These are phyloP conservation scores for Balaeniceps rex DNA, from an alignment of 2,113 vertebrate species.

Conservation along the genomic window DNA sequence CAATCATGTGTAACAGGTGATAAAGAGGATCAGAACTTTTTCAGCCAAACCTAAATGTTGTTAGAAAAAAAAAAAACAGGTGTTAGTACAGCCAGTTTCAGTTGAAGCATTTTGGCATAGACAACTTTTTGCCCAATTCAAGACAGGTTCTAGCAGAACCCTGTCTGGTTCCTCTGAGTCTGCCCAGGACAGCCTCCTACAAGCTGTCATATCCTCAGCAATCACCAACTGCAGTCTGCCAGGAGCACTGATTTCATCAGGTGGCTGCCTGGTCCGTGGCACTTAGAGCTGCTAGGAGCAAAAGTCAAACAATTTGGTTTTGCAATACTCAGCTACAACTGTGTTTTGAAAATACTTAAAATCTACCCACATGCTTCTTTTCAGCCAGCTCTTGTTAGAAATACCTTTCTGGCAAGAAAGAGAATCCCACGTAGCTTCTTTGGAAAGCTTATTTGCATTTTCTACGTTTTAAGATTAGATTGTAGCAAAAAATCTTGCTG, in stretches of 20 bases:
- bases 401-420: neutral
- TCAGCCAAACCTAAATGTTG: neutral
- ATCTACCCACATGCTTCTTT: neutral
- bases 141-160: neutral
- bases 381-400: neutral
- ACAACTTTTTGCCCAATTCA: neutral
- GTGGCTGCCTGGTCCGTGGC: neutral
- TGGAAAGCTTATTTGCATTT: neutral
- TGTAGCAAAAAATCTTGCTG: neutral
- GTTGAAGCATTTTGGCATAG: neutral
- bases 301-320: neutral
- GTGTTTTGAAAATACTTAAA: neutral
- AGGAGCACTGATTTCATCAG: neutral
- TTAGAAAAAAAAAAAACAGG: neutral
- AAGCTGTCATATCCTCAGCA: neutral
- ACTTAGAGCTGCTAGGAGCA: neutral
- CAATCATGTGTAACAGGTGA: rapidly evolving
- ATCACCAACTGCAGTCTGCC: neutral
- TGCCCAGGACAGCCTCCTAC: neutral
- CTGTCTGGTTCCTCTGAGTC: neutral
- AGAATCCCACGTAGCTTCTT: neutral
- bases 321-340: neutral
- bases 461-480: neutral
- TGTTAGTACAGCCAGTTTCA: neutral
- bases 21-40: neutral